phyloP scores from a whole-genome alignment of 2,113 vertebrate genomes.

The Camelus bactrianus region DNA sequence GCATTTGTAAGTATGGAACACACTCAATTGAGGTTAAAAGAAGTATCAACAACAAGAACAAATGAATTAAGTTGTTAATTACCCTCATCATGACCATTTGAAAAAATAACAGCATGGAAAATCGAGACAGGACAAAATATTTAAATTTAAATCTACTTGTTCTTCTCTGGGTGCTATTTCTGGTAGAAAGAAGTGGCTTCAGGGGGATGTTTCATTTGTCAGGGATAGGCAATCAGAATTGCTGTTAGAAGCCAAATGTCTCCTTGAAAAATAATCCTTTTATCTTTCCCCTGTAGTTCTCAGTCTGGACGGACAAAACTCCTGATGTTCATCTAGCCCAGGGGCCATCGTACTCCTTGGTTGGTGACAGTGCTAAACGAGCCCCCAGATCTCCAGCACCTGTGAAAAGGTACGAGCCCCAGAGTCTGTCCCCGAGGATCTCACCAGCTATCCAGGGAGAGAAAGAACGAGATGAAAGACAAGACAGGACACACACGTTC shows the following conservation, averaged over 20 bases:
- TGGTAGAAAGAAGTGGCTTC: constrained; percentile 24
- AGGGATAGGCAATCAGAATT: constrained; percentile 38
- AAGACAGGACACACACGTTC: background rate
- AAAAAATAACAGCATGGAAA: constrained; percentile 16
- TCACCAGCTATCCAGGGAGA: background rate
- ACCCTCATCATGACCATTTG: constrained; percentile 23
- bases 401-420: background rate
- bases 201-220: background rate
- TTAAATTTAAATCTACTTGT: background rate
- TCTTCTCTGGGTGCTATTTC: constrained; percentile 15
- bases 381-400: background rate
- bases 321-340: background rate
- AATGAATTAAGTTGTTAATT: constrained; percentile 11
- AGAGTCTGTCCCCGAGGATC: background rate
- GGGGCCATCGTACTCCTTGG: background rate
- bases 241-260: constrained; percentile 45
- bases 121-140: constrained; percentile 41
- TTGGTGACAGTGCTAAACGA: background rate
- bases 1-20: background rate
- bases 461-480: background rate
- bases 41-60: background rate
- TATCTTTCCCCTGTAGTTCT: constrained; percentile 24
- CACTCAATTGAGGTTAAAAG: background rate
- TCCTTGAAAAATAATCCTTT: constrained; percentile 32
- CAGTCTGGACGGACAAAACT: background rate